A percentile compares a stretch with the other conserved stretches of the same genome.
Conservation (phyloP, 2,797 vertebrate genomes). For the Enteromius unitaeniatus region DNA sequence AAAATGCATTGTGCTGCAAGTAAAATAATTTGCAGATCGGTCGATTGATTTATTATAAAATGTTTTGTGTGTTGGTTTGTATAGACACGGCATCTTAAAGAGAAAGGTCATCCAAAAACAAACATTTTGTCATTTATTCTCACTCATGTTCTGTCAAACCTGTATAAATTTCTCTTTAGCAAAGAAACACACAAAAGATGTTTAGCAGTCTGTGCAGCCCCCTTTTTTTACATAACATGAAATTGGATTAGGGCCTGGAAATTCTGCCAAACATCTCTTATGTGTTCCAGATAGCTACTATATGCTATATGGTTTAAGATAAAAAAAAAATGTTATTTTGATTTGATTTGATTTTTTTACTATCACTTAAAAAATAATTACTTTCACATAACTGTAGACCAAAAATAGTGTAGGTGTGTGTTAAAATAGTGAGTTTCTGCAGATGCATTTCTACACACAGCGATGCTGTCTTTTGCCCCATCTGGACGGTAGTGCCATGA, state of each 20-base stretch:
- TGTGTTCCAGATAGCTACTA: not conserved
- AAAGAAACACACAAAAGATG: not conserved
- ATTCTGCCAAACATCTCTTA: not conserved
- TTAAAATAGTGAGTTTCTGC: not conserved
- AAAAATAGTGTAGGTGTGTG: slow-evolving; percentile 17
- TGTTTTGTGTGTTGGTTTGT: not conserved
- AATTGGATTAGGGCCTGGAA: not conserved
- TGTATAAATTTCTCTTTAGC: not conserved
- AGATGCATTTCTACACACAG: slow-evolving; percentile 65
- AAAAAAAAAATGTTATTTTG: no score
- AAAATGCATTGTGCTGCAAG: not conserved
- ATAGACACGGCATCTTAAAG: not conserved
- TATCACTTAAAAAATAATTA: not conserved
- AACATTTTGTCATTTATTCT: not conserved
- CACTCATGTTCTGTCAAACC: not conserved
- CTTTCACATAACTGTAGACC: not conserved
- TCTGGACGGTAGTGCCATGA: slow-evolving; percentile 81
- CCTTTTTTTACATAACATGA: not conserved
- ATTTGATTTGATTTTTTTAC: not conserved
- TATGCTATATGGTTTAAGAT: not conserved
- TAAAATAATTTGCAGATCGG: not conserved
- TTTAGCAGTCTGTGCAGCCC: not conserved
- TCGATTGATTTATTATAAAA: not conserved
- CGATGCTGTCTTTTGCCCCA: slow-evolving; percentile 75
- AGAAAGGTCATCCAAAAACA: not conserved